Conservation (phyloP, 2,797 vertebrate species). For the Chanos chanos region DNA sequence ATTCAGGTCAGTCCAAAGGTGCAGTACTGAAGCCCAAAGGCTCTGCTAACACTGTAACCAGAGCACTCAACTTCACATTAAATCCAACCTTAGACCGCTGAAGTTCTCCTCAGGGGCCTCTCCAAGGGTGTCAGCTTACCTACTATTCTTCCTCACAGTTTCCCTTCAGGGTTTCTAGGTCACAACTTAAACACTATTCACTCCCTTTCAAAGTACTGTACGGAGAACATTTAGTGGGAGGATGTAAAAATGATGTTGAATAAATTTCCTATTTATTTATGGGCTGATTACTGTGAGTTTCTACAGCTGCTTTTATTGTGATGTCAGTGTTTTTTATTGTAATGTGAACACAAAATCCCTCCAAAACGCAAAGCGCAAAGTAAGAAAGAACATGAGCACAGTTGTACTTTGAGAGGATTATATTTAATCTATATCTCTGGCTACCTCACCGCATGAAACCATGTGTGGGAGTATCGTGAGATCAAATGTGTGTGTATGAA, state of each 20-base stretch:
- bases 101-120: constrained; percentile 68
- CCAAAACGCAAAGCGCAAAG: background rate
- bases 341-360: background rate
- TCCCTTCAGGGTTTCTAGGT: constrained; percentile 61
- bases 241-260: too few species aligned
- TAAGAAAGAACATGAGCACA: background rate
- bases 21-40: constrained; percentile 2
- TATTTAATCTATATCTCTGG: constrained; percentile 1
- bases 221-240: too few species aligned
- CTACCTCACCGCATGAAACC: constrained; percentile 11
- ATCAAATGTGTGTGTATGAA: too few species aligned
- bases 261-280: too few species aligned
- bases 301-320: background rate
- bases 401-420: background rate
- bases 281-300: background rate
- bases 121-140: constrained; percentile 57
- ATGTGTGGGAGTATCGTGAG: background rate
- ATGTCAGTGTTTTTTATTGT: background rate
- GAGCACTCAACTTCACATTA: constrained; percentile 38
- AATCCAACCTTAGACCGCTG: constrained; percentile 46
- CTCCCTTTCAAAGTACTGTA: constrained; percentile 5
- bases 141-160: constrained; percentile 42
- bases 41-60: constrained; percentile 42
- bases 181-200: constrained; percentile 42
- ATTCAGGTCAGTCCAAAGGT: background rate